phyloP scores from a whole-genome alignment of 1,140 invertebrate genomes.

The Saxidomus purpurata region DNA sequence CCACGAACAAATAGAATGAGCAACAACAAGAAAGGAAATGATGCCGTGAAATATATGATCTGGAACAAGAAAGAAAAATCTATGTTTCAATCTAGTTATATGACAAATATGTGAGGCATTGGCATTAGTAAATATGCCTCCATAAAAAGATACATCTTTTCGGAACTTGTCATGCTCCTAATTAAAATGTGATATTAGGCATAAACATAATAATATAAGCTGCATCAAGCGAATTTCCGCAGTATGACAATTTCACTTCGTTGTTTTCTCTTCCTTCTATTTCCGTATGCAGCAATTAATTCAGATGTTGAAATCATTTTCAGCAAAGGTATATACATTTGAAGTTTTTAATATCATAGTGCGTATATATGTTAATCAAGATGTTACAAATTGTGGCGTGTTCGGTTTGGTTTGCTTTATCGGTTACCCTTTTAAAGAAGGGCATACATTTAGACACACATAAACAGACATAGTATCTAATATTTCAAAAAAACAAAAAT shows the following conservation, averaged over 20 bases:
- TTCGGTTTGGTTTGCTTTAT: too few relatives aligned
- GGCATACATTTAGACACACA: too few relatives aligned
- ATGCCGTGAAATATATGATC: conserved; percentile 93
- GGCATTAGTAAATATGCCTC: background rate
- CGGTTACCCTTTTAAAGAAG: too few relatives aligned
- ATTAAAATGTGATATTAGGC: background rate
- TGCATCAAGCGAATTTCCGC: background rate
- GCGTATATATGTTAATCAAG: too few relatives aligned
- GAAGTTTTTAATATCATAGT: too few relatives aligned
- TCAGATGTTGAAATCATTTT: too few relatives aligned
- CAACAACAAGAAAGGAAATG: conserved; percentile 94
- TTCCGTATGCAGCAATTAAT: too few relatives aligned
- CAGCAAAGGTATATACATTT: too few relatives aligned
- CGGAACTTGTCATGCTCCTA: background rate
- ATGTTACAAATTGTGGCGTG: too few relatives aligned
- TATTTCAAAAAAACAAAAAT: too few relatives aligned
- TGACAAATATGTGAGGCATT: too few relatives aligned
- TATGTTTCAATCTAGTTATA: background rate
- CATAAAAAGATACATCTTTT: background rate
- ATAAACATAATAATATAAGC: background rate
- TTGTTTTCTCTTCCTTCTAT: background rate
- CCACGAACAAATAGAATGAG: conserved; percentile 93
- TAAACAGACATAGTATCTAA: too few relatives aligned
- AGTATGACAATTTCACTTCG: background rate
- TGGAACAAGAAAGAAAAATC: conserved; percentile 57